These are phyloP conservation scores for Pachycephala philippinensis DNA, from an alignment of 2,113 vertebrate genomes.

Conservation along the genomic window DNA sequence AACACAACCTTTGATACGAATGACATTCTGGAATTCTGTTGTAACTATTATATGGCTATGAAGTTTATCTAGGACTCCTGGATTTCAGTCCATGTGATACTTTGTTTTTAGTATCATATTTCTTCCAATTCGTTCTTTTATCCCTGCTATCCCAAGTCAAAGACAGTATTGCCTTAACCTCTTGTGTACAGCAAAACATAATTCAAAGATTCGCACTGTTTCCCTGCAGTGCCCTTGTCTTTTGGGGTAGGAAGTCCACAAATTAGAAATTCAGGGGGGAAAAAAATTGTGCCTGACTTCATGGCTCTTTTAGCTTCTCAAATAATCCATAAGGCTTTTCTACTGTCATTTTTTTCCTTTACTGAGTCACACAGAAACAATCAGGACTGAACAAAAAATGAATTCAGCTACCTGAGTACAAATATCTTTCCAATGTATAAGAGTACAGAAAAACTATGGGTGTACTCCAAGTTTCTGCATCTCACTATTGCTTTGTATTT, in stretches of 20 bases:
- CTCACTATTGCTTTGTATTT: neutral
- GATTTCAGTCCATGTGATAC: neutral
- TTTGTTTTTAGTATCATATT: neutral
- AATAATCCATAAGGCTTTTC: neutral
- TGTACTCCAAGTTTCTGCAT: neutral
- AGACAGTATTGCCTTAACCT: neutral
- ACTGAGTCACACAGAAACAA: neutral
- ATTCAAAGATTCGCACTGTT: neutral
- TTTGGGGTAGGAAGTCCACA: neutral
- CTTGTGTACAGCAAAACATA: neutral
- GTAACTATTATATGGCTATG: neutral
- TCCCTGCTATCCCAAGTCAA: neutral
- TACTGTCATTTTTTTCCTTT: neutral
- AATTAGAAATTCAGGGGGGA: neutral
- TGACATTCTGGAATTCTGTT: neutral
- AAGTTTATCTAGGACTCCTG: neutral
- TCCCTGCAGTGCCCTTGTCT: neutral
- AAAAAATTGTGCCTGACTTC: neutral
- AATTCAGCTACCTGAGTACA: neutral
- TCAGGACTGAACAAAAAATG: neutral
- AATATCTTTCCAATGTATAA: neutral
- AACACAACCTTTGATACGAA: neutral
- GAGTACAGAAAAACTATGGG: neutral
- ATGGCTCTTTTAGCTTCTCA: neutral
- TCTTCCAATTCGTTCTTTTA: neutral